Evolutionary conservation across 2,888 invertebrate genomes (phyloP).

Genomic region (Helleia helle): DNA sequence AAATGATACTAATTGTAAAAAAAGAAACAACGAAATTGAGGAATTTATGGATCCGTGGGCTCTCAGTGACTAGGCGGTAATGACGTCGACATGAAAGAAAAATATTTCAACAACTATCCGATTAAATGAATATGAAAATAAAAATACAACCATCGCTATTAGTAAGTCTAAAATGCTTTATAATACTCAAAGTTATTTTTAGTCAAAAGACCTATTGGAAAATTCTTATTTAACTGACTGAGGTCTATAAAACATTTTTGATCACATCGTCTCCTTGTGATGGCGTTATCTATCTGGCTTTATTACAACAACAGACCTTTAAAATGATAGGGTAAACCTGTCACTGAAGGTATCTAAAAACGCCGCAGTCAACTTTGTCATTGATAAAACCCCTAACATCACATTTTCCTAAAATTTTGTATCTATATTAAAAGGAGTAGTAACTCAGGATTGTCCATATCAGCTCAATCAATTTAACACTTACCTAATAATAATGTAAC

Average conservation of each 20-base stretch:
- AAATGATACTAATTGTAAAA: conserved; percentile 56
- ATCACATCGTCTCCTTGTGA: conserved; percentile 41
- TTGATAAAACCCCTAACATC: conserved; percentile 73
- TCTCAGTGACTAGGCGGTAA: conserved; percentile 74
- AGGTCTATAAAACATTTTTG: conserved; percentile 54
- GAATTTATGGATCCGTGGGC: conserved; percentile 56
- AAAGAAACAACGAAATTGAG: conserved; percentile 46
- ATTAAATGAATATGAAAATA: conserved; percentile 29
- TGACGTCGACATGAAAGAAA: conserved; percentile 39
- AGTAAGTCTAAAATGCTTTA: conserved; percentile 52
- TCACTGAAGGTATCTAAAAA: conserved; percentile 39
- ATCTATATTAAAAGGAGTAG: conserved; percentile 64
- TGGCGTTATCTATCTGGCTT: conserved; percentile 32
- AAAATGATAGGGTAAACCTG: conserved; percentile 34
- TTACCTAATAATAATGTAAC: conserved; percentile 74
- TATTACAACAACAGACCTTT: conserved; percentile 34
- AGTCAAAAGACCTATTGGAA: conserved; percentile 32
- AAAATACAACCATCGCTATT: conserved; percentile 36
- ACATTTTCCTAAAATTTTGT: conserved; percentile 67
- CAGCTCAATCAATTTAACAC: conserved; percentile 73
- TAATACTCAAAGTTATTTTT: conserved; percentile 47
- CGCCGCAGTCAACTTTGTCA: conserved; percentile 71
- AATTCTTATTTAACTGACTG: conserved; percentile 32
- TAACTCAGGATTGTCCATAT: conserved; percentile 73
- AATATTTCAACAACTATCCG: conserved; percentile 38